Conservation (phyloP, 2,113 vertebrate genomes). For the Mastomys coucha region DNA sequence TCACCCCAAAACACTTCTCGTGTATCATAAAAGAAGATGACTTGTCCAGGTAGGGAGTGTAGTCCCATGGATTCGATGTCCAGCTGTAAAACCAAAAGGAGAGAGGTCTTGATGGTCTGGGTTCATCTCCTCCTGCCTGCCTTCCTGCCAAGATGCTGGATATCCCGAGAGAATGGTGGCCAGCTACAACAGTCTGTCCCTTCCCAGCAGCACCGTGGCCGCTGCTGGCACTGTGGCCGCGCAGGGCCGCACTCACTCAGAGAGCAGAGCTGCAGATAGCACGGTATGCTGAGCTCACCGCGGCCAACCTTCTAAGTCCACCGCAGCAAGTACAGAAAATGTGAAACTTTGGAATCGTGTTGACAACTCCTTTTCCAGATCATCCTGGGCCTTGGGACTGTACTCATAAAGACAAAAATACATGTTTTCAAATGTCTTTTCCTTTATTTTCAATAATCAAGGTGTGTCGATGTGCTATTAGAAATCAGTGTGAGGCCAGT, state of each 20-base stretch:
- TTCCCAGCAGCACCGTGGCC: neutral
- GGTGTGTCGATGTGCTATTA: neutral
- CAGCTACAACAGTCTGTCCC: neutral
- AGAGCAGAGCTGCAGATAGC: neutral
- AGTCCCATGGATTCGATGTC: neutral
- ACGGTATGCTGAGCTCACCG: neutral
- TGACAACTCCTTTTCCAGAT: neutral
- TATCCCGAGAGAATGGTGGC: neutral
- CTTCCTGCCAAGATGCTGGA: neutral
- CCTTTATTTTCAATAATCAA: slow-evolving; percentile 9
- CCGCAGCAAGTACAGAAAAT: neutral
- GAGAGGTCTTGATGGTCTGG: neutral
- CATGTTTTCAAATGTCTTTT: slow-evolving; percentile 39
- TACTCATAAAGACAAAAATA: slow-evolving; percentile 20
- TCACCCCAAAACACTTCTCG: neutral
- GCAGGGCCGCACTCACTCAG: neutral
- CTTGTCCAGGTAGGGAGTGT: too few relatives aligned
- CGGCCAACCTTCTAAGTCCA: neutral
- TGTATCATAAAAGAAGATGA: neutral
- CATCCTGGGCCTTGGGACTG: neutral
- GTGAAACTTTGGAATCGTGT: slow-evolving; percentile 2
- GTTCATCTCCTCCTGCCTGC: neutral
- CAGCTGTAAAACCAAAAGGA: neutral
- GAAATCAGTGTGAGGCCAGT: neutral
- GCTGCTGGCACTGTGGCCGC: neutral